phyloP scores from a whole-genome alignment of 2,797 vertebrate genomes.

The Holocentrus rufus region DNA sequence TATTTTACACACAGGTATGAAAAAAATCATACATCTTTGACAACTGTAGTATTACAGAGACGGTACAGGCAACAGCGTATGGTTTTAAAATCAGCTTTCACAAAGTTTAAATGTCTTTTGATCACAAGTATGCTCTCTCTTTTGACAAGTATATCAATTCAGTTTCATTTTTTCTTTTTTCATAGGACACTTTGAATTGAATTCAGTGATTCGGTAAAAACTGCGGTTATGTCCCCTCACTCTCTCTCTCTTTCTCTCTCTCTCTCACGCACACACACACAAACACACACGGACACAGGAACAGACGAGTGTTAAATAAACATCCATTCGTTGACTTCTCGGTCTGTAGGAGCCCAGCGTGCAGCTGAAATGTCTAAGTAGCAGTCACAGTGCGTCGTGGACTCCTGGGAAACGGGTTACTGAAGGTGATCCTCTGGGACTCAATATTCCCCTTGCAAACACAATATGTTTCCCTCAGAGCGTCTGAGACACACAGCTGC shows the following conservation, averaged over 20 bases:
- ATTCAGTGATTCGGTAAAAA: conserved; percentile 1
- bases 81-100: conserved; percentile 54
- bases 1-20: conserved; percentile 81
- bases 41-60: conserved; percentile 76
- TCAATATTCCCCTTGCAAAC: not conserved
- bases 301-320: conserved; percentile 67
- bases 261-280: conserved; percentile 50
- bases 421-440: conserved; percentile 8
- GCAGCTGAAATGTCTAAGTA: conserved; percentile 45
- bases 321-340: conserved; percentile 50
- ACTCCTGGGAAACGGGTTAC: conserved; percentile 28
- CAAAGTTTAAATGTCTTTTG: conserved; percentile 45
- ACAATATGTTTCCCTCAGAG: conserved; percentile 13
- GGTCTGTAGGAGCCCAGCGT: conserved; percentile 41
- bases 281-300: conserved; percentile 64
- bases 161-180: conserved; percentile 19
- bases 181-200: conserved; percentile 3
- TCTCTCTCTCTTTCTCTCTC: not conserved
- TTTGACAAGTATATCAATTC: conserved; percentile 41
- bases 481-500: conserved; percentile 62
- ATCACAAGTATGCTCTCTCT: conserved; percentile 46
- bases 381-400: conserved; percentile 36
- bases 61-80: conserved; percentile 77
- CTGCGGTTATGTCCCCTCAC: not conserved
- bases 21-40: conserved; percentile 83